Base-by-base conservation (phyloP, 1,140 invertebrate genomes). In the Bilobella aurantiaca region DNA sequence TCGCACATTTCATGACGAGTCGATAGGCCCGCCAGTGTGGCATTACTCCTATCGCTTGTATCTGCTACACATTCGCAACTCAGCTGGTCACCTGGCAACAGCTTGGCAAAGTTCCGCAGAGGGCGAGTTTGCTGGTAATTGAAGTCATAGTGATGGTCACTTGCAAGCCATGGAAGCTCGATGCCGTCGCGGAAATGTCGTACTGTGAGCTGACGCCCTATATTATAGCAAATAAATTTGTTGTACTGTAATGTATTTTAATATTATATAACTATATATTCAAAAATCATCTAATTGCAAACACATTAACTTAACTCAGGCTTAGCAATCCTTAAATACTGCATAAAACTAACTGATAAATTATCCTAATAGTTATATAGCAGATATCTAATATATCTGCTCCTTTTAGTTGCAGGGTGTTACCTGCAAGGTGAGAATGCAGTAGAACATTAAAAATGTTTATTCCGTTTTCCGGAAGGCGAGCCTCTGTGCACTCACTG, bases 101-200 rank as follows among this genome's bases (percentile, higher is more conserved):
- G 3, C 16, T 2, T 67, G 5, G 37, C 18, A 23, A 61, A 32
- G 14, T 67, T 21, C 47, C 62, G 53, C 25, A 67, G 29, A 14
- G 62, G 49, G 29, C 66, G 61, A 30, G 28, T 46, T 32, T 63
- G 49, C 74, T 86, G 85, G 79, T 86, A 86, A 74, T 81, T 82
- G 18, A 84, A 81, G 76, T 87, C 82, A 73, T 86, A 83, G 76
- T 85, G 85, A 73, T 82, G 80, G 74, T 87, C 85, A 58, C 80
- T 79, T 62, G 82, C 83, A 69, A 86, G 83, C 31, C 84, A 84
- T 47, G 83, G 78, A 71, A 85, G 75, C 75, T 86, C 85, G 66
- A 80, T 78, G 62, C 79, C 79, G 65, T 79, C 80, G 59, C 84
- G 80, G 66, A 86, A 84, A 74, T 86, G 84, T 61, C 83, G 79